These are phyloP conservation scores for Neuroterus valhalla DNA, from an alignment of 1,140 invertebrate genomes.

Conservation along the genomic window DNA sequence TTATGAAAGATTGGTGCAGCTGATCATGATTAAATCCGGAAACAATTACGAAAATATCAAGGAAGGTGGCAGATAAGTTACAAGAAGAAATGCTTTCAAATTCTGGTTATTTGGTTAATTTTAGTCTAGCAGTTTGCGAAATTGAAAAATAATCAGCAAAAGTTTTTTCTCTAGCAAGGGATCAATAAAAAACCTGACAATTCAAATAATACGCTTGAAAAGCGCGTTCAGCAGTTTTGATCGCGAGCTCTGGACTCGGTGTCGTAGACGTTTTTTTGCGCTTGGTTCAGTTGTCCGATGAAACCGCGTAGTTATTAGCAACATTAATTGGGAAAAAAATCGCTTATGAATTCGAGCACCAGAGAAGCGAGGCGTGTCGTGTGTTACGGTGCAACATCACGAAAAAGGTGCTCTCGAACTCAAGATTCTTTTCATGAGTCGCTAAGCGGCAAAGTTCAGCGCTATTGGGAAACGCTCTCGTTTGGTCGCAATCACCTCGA, in stretches of 20 bases:
- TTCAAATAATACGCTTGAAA: background rate
- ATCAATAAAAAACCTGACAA: background rate
- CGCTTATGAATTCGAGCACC: slow-evolving; percentile 31
- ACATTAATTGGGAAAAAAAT: slow-evolving; percentile 19
- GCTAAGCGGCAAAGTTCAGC: background rate
- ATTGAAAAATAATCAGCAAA: background rate
- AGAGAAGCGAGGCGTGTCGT: slow-evolving; percentile 45
- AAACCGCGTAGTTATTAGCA: slow-evolving; percentile 10
- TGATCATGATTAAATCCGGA: too few species aligned
- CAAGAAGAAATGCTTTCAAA: background rate
- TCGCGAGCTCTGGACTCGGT: slow-evolving; percentile 30
- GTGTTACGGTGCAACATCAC: slow-evolving; percentile 70
- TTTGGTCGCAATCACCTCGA: slow-evolving; percentile 23
- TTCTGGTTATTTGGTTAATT: too few species aligned
- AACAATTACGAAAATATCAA: background rate
- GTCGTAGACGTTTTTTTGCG: slow-evolving; percentile 25
- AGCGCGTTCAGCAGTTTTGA: background rate
- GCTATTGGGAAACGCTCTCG: slow-evolving; percentile 33
- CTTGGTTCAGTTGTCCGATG: slow-evolving; percentile 18
- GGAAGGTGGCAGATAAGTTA: background rate
- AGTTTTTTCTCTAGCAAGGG: slow-evolving; percentile 3
- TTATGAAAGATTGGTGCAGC: too few species aligned
- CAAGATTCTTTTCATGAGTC: background rate
- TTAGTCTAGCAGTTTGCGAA: background rate
- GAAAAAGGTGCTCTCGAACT: slow-evolving; percentile 29